phyloP scores from a whole-genome alignment of 2,797 vertebrate genomes.

The Eulemur coronatus region DNA sequence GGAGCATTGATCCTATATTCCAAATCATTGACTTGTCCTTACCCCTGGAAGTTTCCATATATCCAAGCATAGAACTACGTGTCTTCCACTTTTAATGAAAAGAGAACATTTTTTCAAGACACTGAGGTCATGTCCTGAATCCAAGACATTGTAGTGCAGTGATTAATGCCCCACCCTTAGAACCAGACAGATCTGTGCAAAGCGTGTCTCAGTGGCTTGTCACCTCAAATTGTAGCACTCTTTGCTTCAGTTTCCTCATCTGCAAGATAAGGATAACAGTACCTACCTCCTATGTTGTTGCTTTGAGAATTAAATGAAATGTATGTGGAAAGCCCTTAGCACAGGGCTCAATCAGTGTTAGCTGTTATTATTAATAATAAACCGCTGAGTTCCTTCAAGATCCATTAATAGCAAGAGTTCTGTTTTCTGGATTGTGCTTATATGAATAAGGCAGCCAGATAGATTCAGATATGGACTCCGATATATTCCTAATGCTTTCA shows the following conservation, averaged over 20 bases:
- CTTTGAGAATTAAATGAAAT: slow-evolving; percentile 1
- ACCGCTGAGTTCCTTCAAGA: neutral
- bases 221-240: neutral
- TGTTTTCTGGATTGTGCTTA: neutral
- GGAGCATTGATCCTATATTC: neutral
- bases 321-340: neutral
- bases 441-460: neutral
- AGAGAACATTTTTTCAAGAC: neutral
- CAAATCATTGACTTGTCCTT: neutral
- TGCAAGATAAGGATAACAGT: neutral
- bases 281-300: neutral
- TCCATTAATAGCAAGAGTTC: neutral
- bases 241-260: neutral
- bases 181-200: neutral
- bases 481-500: neutral
- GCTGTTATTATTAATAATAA: neutral
- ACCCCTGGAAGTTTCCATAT: neutral
- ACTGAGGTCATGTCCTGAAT: neutral
- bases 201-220: neutral
- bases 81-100: neutral
- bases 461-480: neutral
- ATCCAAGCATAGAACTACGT: neutral
- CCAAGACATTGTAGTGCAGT: neutral
- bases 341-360: neutral
- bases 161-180: neutral